Conservation (phyloP, 2,888 invertebrate genomes). For the Dynastes grantii region DNA sequence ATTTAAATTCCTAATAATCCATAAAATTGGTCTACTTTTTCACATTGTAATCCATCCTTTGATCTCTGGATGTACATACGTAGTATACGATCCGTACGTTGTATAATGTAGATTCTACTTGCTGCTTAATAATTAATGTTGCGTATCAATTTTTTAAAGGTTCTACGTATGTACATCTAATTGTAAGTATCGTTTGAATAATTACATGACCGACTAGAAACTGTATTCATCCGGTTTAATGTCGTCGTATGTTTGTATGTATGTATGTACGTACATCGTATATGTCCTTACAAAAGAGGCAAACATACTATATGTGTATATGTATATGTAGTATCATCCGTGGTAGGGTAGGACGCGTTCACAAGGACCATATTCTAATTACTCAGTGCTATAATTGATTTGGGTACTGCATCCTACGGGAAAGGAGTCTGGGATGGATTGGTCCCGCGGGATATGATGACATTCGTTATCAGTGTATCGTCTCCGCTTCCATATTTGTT, state of each 20-base stretch:
- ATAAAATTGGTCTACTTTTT: constrained; percentile 61
- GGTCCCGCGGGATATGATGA: constrained; percentile 59
- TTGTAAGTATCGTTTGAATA: background rate
- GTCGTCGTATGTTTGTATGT: background rate
- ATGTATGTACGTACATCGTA: background rate
- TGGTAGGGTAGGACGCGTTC: constrained; percentile 45
- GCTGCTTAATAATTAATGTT: too few relatives aligned
- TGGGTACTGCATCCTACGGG: constrained; percentile 60
- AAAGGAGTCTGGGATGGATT: constrained; percentile 60
- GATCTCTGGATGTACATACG: constrained; percentile 32
- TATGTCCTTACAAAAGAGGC: constrained; percentile 35
- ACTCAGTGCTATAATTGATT: constrained; percentile 62
- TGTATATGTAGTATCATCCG: constrained; percentile 5
- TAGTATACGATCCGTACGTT: background rate
- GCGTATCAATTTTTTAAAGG: too few relatives aligned
- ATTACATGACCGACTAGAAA: constrained; percentile 24
- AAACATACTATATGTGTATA: constrained; percentile 11
- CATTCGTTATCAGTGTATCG: constrained; percentile 60
- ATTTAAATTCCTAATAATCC: constrained; percentile 60
- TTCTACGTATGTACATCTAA: too few relatives aligned
- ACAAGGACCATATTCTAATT: constrained; percentile 60
- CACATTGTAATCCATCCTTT: constrained; percentile 56
- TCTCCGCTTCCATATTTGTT: constrained; percentile 59
- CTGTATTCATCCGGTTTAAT: constrained; percentile 38
- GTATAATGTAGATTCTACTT: background rate